Evolutionary conservation across 2,113 vertebrate genomes (phyloP).

Genomic region (Meriones unguiculatus): DNA sequence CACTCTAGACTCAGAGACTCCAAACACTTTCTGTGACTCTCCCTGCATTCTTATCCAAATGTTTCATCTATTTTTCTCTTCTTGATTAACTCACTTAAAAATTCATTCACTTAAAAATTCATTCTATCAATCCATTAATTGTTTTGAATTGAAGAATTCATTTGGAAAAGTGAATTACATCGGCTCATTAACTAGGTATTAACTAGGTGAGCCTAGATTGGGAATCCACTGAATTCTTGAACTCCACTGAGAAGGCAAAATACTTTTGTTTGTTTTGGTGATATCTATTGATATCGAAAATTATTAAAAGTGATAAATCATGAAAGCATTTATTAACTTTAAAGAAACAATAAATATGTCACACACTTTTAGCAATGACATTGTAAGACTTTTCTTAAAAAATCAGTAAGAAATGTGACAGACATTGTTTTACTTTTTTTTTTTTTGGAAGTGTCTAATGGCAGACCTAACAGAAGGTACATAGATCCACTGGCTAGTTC

Average conservation of each 20-base stretch:
- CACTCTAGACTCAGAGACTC: background rate
- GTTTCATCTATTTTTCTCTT: background rate
- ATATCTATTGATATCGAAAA: background rate
- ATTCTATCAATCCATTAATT: constrained; percentile 2
- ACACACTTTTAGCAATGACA: background rate
- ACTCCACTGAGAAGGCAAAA: background rate
- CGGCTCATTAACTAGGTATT: background rate
- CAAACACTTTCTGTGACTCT: background rate
- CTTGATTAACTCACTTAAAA: constrained; percentile 6
- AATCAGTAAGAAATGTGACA: background rate
- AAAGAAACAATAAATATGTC: background rate
- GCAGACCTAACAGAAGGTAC: background rate
- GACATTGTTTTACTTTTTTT: constrained; percentile 3
- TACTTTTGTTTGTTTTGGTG: constrained; percentile 4
- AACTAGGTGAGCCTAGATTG: background rate
- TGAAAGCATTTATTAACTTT: background rate
- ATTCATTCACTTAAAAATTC: background rate
- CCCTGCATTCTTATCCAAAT: background rate
- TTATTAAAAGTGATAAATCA: constrained; percentile 36
- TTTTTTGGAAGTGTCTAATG: constrained; percentile 13
- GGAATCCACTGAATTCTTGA: background rate
- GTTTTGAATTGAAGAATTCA: constrained; percentile 26
- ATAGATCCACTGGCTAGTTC: background rate
- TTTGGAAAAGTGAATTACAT: background rate
- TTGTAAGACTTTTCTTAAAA: constrained; percentile 50